Percentiles rank a stretch among this genome's conserved stretches.
These are phyloP conservation scores for Chromoteleia sp. DNA, from an alignment of 2,888 invertebrate genomes.

Conservation along the genomic window DNA sequence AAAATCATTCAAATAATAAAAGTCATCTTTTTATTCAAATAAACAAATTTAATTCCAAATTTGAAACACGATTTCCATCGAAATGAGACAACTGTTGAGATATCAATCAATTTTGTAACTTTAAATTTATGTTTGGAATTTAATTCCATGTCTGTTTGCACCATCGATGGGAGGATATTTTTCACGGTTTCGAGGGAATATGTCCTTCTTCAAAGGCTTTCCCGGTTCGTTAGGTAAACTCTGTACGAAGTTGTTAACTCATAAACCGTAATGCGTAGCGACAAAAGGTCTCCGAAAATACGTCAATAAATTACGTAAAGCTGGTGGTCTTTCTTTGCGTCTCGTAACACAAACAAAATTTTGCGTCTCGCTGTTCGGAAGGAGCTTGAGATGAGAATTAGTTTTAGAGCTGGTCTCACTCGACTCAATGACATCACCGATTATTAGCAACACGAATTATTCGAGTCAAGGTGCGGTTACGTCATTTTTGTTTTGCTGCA, in stretches of 20 bases:
- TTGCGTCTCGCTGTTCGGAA: conserved; percentile 17
- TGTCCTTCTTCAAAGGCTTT: conserved; percentile 33
- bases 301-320: conserved; percentile 54
- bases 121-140: too few relatives aligned
- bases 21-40: too few relatives aligned
- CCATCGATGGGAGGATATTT: too few relatives aligned
- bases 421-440: conserved; percentile 62
- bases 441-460: conserved; percentile 68
- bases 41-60: too few relatives aligned
- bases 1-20: too few relatives aligned
- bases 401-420: conserved; percentile 56
- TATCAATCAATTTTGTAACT: too few relatives aligned
- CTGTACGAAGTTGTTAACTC: conserved; percentile 23
- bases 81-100: too few relatives aligned
- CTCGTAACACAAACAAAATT: conserved; percentile 15
- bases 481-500: conserved; percentile 60
- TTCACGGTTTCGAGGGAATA: not conserved
- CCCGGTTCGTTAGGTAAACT: conserved; percentile 33
- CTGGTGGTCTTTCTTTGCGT: conserved; percentile 7
- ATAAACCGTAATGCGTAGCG: conserved; percentile 31
- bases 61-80: too few relatives aligned
- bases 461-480: conserved; percentile 60
- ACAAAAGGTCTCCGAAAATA: conserved; percentile 49
- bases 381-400: conserved; percentile 23
- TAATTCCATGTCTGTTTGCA: too few relatives aligned